A percentile compares a stretch with the other conserved stretches of the same genome.
phyloP scores from a whole-genome alignment of 2,797 vertebrate species.

The Centropyge bicolor region DNA sequence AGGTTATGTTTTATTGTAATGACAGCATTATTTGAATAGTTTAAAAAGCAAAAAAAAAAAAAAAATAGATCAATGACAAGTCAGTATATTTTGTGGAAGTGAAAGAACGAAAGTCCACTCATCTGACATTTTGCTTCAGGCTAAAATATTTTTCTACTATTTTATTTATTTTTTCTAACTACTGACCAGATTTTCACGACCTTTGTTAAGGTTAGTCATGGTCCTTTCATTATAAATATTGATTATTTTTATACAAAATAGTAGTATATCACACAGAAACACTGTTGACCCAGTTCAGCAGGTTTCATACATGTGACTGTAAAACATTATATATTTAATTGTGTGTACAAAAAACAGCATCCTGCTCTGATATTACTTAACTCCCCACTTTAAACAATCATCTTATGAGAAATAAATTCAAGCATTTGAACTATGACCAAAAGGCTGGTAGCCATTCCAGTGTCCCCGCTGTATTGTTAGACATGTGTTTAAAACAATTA shows the following conservation, averaged over 20 bases:
- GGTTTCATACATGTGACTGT: neutral
- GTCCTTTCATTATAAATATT: too few relatives aligned
- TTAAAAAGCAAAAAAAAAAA: neutral
- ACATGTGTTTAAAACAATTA: neutral
- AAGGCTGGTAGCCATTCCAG: neutral
- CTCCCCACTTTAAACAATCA: neutral
- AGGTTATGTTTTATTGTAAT: neutral
- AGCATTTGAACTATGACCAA: neutral
- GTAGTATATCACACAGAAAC: neutral
- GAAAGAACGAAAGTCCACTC: too few relatives aligned
- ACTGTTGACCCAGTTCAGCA: neutral
- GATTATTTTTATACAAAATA: neutral
- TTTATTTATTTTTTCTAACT: too few relatives aligned
- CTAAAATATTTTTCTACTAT: neutral
- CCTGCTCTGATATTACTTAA: neutral
- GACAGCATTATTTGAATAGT: neutral
- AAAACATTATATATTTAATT: neutral
- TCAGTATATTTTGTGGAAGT: too few relatives aligned
- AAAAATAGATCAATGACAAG: neutral
- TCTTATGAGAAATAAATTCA: neutral
- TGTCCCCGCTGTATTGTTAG: too few relatives aligned
- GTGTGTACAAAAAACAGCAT: too few relatives aligned
- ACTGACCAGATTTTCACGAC: neutral
- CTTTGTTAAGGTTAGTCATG: neutral
- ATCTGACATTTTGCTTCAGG: neutral